Conservation (phyloP, 2,888 invertebrate species). For the Amorpha juglandis region DNA sequence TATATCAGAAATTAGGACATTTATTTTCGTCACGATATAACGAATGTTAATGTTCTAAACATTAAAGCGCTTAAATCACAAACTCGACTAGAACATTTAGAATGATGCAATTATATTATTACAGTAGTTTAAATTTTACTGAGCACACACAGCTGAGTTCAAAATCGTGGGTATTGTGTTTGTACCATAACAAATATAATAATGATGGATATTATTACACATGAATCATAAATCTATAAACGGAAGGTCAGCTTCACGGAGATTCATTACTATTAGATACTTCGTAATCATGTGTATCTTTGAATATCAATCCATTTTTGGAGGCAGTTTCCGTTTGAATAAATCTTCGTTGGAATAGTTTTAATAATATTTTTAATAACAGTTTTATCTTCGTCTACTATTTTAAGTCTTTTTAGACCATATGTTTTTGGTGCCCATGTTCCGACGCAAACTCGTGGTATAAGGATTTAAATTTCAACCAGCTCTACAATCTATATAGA, state of each 20-base stretch:
- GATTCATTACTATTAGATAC: conserved; percentile 17
- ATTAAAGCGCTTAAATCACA: not conserved
- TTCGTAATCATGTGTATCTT: conserved; percentile 23
- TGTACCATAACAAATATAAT: not conserved
- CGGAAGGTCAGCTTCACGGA: conserved; percentile 26
- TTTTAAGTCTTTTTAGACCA: not conserved
- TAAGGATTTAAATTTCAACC: not conserved
- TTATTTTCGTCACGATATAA: too few relatives aligned
- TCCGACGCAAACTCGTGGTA: not conserved
- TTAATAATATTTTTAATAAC: not conserved
- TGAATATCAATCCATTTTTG: conserved; percentile 25
- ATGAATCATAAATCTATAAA: conserved; percentile 14
- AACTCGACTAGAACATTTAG: not conserved
- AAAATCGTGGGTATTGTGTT: not conserved
- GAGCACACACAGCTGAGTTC: not conserved
- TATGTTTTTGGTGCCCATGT: not conserved
- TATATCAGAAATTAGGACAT: too few relatives aligned
- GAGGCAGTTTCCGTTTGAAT: conserved; percentile 9
- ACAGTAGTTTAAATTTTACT: not conserved
- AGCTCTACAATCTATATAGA: conserved; percentile 19
- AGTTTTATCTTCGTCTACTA: too few relatives aligned
- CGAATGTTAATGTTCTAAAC: too few relatives aligned
- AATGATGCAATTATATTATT: conserved; percentile 10
- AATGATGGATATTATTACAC: conserved; percentile 20
- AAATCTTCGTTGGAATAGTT: conserved; percentile 6